phyloP scores from a whole-genome alignment of 2,113 vertebrate genomes.

The Myodes glareolus region DNA sequence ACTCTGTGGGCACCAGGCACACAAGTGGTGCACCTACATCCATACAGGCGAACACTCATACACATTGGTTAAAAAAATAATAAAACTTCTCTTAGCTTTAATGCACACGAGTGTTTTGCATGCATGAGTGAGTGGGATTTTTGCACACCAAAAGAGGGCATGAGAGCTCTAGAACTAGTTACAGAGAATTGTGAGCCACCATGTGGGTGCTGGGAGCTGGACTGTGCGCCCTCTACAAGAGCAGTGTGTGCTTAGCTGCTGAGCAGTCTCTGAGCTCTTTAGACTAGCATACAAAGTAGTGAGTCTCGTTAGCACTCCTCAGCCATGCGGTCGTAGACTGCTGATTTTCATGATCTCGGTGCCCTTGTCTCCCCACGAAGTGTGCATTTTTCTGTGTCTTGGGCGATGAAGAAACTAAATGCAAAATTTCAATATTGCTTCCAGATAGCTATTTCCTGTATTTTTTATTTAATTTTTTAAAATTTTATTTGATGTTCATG shows the following conservation, averaged over 20 bases:
- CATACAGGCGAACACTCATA: background rate
- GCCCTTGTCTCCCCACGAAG: background rate
- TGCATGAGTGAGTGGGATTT: background rate
- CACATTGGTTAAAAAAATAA: too few species aligned
- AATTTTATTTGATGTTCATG: background rate
- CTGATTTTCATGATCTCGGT: background rate
- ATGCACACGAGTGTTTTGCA: background rate
- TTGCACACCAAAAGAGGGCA: background rate
- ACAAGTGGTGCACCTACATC: background rate
- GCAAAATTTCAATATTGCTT: background rate
- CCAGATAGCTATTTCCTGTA: background rate
- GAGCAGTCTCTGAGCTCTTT: background rate
- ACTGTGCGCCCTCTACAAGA: background rate
- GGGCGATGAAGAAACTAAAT: background rate
- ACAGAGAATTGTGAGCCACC: background rate
- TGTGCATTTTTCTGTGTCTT: background rate
- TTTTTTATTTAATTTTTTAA: background rate
- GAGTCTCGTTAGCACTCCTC: background rate
- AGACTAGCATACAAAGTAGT: background rate
- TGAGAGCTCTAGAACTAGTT: background rate
- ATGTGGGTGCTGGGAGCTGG: background rate
- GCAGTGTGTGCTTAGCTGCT: background rate
- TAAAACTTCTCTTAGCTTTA: background rate
- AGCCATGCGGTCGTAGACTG: background rate
- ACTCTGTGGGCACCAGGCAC: background rate